Base-by-base conservation (phyloP, 1,140 invertebrate genomes). In the Euschistus heros region DNA sequence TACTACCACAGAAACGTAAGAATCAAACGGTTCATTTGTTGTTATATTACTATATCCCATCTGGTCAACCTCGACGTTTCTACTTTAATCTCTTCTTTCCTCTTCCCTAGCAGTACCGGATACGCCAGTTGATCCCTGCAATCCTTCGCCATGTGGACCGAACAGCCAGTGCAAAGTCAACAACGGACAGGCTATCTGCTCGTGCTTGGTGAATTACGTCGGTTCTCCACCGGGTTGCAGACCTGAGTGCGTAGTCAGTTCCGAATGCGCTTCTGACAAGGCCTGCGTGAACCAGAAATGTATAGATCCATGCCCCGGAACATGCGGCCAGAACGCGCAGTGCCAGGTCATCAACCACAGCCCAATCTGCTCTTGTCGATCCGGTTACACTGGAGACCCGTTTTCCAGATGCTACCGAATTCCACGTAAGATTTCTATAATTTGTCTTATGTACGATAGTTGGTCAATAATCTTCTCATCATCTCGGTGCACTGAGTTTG, bases 281-380 rank as follows among this genome's bases (percentile, higher is more conserved):
- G 81, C 83, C 50, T 87, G 85, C 71, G 79, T 84, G 64, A 82
- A 82, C 70, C 77, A 83, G 72, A 78, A 78, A 68, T 84, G 82
- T 67, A 70, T 73, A 20, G 76, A 83, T 67, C 82, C 82, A 1
- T 84, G 82, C 68, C 75, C 72, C 26, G 71, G 71, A 64, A 73
- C 77, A 10, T 81, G 80, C 68, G 79, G 79, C 33, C 68, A 74
- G 44, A 76, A 77, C 66, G 75, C 79, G 13, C 70, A 74, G 37
- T 84, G 82, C 65, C 71, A 75, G 61, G 80, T 80, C 17, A 76
- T 81, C 20, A 80, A 81, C 67, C 81, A 82, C 70, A 81, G 75
- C 66, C 78, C 82, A 4, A 80, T 82, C 63, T 84, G 82, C 68
- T 76, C 74, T 55, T 84, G 82, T 70, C 75, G 72, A 61, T 62